Base-by-base conservation (phyloP, 2,888 invertebrate species). In the Eilema depressum region DNA sequence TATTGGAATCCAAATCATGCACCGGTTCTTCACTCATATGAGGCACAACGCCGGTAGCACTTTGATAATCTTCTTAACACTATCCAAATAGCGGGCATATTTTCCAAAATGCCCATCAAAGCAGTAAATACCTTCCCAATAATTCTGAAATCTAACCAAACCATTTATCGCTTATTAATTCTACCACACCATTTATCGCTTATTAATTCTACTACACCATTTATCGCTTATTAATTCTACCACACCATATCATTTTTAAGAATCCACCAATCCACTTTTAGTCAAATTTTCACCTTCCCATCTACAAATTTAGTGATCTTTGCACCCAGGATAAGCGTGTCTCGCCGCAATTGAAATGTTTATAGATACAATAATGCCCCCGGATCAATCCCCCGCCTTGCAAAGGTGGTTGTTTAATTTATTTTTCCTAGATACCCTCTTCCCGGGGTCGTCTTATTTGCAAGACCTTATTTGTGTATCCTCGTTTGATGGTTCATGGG, bases 331-430 rank as follows among this genome's bases (percentile, higher is more conserved):
- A 78, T 82, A 82, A 83, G 83, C 82, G 72, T 81, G 82, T 83
- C 80, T 71, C 76, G 76, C 85, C 88, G 86, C 93, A 92, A 93
- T 93, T 93, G 93, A 93, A 93, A 94, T 93, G 92, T 93, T 93
- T 93, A 93, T 92, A 92, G 92, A 92, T 92, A 92, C 91, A 91
- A 91, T 92, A 93, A 93, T 89, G 89, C 90, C 85, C 81, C 83
- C 86, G 92, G 93, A 93, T 93, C 92, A 92, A 91, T 92, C 88
- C 91, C 88, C 86, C 66, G 78, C 76, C 82, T 75, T 82, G 84
- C 71, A 80, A 82, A 85, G 83, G 87, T 85, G 80, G 85, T 83
- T 88, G 91, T 89, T 92, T 92, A 92, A 92, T 93, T 92, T 92
- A 92, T 93, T 92, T 93, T 91, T 90, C 89, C 86, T 81, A 84